phyloP scores from a whole-genome alignment of 2,888 invertebrate genomes.

The Mythimna loreyi region DNA sequence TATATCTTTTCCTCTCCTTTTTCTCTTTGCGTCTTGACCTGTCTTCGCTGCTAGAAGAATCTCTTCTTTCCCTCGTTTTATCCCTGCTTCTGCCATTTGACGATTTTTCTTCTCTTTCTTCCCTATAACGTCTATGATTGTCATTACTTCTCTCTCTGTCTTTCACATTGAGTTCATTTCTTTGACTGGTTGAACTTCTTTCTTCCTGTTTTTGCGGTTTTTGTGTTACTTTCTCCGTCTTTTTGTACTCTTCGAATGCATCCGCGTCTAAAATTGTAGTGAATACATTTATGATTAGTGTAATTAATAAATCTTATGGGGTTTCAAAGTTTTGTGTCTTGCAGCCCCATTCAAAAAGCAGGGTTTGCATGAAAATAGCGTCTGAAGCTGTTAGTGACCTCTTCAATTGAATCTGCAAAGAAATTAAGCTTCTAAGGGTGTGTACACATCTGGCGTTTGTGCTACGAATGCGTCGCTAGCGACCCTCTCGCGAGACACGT shows the following conservation, averaged over 20 bases:
- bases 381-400: conserved; percentile 70
- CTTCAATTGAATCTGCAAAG: conserved; percentile 76
- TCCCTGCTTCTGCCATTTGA: conserved; percentile 71
- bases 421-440: conserved; percentile 53
- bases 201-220: conserved; percentile 75
- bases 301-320: conserved; percentile 31
- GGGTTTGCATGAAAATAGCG: conserved; percentile 67
- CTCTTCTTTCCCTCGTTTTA: conserved; percentile 61
- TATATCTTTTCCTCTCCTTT: conserved; percentile 70
- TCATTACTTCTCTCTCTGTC: conserved; percentile 50
- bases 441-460: no score
- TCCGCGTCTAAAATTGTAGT: conserved; percentile 90
- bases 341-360: conserved; percentile 63
- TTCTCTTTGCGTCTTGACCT: conserved; percentile 66
- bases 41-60: conserved; percentile 72
- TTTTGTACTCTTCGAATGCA: conserved; percentile 93
- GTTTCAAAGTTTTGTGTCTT: conserved; percentile 71
- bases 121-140: conserved; percentile 61
- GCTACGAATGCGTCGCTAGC: no score
- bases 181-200: conserved; percentile 71
- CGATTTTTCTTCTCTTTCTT: conserved; percentile 68
- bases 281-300: conserved; percentile 33
- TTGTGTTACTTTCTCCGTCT: conserved; percentile 77
- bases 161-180: conserved; percentile 64
- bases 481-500: no score